Conservation (phyloP, 2,888 invertebrate genomes). For the Dolomedes plantarius region DNA sequence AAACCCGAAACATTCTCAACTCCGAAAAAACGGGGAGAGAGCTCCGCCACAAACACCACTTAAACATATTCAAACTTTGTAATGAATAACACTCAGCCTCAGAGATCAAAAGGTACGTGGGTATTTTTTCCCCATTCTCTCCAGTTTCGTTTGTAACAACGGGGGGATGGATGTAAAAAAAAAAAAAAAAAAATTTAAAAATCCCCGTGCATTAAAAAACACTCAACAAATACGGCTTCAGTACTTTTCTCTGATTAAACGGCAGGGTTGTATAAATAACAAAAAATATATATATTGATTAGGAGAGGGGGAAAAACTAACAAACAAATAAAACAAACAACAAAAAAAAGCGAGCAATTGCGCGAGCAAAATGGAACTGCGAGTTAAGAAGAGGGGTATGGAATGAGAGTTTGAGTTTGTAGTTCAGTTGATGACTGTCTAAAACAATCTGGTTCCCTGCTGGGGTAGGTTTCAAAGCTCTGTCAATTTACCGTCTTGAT, state of each 20-base stretch:
- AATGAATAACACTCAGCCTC: conserved; percentile 39
- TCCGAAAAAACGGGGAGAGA: not conserved
- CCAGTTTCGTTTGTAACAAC: conserved; percentile 7
- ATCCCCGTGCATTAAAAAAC: not conserved
- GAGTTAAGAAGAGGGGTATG: not conserved
- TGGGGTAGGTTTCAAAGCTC: not conserved
- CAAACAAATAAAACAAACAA: not conserved
- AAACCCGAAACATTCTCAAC: not conserved
- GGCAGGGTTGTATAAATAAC: not conserved
- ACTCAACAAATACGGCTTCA: not conserved
- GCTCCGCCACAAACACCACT: not conserved
- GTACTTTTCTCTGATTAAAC: conserved; percentile 12
- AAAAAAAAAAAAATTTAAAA: no score
- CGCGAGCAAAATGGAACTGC: not conserved
- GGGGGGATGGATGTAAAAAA: not conserved
- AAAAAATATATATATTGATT: conserved; percentile 5
- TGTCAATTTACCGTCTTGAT: conserved; percentile 1
- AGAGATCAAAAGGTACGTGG: conserved; percentile 30
- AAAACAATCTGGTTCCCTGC: not conserved
- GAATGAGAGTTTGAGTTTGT: not conserved
- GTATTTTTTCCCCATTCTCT: not conserved
- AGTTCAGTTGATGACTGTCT: conserved; percentile 1
- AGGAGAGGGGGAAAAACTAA: not conserved
- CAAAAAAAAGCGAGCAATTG: not conserved
- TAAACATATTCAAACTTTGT: conserved; percentile 25